A percentile compares a stretch with the other conserved stretches of the same genome.
These are phyloP conservation scores for Plumapathes pennacea DNA, from an alignment of 92 coral and sea anemone genomes.

Conservation along the genomic window DNA sequence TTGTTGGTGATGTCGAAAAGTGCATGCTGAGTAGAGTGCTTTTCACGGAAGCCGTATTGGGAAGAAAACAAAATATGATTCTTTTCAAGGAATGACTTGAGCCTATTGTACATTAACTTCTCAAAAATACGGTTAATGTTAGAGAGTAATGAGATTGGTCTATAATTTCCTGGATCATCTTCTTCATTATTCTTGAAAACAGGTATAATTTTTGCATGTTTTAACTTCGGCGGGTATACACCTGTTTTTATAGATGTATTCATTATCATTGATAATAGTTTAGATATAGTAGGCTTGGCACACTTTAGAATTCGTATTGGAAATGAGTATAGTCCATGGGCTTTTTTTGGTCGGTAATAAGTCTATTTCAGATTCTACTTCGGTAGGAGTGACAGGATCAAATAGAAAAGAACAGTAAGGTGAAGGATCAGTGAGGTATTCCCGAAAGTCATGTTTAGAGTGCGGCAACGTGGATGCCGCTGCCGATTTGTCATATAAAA, in stretches of 20 bases:
- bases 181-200: conserved; percentile 29
- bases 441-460: conserved; percentile 12
- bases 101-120: conserved; percentile 27
- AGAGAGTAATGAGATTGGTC: conserved; percentile 27
- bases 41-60: conserved; percentile 19
- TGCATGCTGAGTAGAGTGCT: conserved; percentile 10
- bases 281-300: conserved; percentile 14
- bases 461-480: conserved; percentile 27
- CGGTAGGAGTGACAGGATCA: conserved; percentile 16
- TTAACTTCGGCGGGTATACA: conserved; percentile 24
- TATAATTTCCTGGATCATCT: conserved; percentile 15
- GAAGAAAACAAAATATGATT: background rate
- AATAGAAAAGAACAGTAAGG: conserved; percentile 15
- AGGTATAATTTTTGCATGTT: conserved; percentile 21
- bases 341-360: conserved; percentile 23
- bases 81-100: conserved; percentile 1
- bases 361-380: conserved; percentile 28
- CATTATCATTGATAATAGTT: conserved; percentile 14
- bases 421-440: conserved; percentile 3
- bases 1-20: background rate
- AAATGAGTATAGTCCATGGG: conserved; percentile 42
- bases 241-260: conserved; percentile 10
- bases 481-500: too few relatives aligned
- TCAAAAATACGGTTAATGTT: conserved; percentile 37
- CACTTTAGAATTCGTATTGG: conserved; percentile 24